Evolutionary conservation across 2,797 vertebrate genomes (phyloP).

Genomic region (Enteromius thamalakanensis): DNA sequence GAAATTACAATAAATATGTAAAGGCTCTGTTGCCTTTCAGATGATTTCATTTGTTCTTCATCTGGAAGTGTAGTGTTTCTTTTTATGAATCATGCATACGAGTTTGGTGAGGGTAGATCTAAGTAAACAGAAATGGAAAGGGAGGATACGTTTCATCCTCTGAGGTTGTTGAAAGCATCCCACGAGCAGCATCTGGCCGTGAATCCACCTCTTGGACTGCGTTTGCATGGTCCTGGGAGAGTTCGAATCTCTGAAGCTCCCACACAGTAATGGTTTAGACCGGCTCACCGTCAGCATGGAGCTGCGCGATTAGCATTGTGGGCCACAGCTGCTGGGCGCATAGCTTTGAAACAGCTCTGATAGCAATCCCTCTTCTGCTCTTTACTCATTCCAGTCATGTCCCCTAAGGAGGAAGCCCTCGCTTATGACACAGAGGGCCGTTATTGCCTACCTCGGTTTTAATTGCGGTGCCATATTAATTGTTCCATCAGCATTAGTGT

Average conservation of each 20-base stretch:
- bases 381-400: constrained; percentile 55
- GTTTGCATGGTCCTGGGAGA: constrained; percentile 75
- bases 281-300: constrained; percentile 63
- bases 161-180: constrained; percentile 73
- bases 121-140: constrained; percentile 38
- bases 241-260: constrained; percentile 70
- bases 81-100: constrained; percentile 45
- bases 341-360: constrained; percentile 48
- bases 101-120: constrained; percentile 42
- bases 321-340: constrained; percentile 58
- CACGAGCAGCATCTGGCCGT: constrained; percentile 76
- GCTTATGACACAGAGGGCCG: constrained; percentile 48
- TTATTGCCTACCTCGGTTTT: constrained; percentile 59
- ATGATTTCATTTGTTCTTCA: constrained; percentile 39
- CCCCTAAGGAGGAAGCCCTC: constrained; percentile 53
- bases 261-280: constrained; percentile 72
- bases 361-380: constrained; percentile 46
- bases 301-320: constrained; percentile 68
- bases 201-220: constrained; percentile 78
- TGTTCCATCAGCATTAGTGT: constrained; percentile 64
- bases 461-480: constrained; percentile 67
- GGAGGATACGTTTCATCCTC: constrained; percentile 61
- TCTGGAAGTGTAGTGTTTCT: constrained; percentile 27
- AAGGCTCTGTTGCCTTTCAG: constrained; percentile 55
- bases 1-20: constrained; percentile 75